phyloP scores from a whole-genome alignment of 2,888 invertebrate genomes.

The Alviniconcha strummeri region DNA sequence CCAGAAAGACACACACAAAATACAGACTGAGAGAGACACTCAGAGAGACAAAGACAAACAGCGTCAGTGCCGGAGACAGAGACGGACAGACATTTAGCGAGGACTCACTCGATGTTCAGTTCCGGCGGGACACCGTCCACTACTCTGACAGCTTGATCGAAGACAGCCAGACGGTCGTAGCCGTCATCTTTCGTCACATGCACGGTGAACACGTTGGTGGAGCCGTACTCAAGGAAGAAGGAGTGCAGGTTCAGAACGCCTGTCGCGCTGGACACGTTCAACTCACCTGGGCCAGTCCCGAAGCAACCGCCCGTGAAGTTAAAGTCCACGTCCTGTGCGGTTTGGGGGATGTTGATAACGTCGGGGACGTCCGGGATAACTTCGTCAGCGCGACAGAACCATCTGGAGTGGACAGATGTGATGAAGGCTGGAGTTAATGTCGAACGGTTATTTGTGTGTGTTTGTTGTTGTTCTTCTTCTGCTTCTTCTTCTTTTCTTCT shows the following conservation, averaged over 20 bases:
- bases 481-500: no score
- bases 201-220: slow-evolving; percentile 50
- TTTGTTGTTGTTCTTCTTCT: no score
- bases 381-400: slow-evolving; percentile 50
- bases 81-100: no score
- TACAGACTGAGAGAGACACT: no score
- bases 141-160: slow-evolving; percentile 48
- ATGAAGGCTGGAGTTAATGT: no score
- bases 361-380: slow-evolving; percentile 31
- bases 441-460: no score
- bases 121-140: slow-evolving; percentile 52
- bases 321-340: slow-evolving; percentile 36
- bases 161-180: slow-evolving; percentile 31
- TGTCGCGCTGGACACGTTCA: slow-evolving; percentile 39
- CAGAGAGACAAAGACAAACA: no score
- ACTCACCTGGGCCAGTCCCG: slow-evolving; percentile 50
- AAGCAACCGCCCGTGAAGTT: slow-evolving; percentile 46
- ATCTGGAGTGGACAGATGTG: slow-evolving; percentile 29
- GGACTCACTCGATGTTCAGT: slow-evolving; percentile 48
- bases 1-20: no score
- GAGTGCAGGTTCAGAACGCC: slow-evolving; percentile 41
- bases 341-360: slow-evolving; percentile 40
- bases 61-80: no score
- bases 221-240: slow-evolving; percentile 41
- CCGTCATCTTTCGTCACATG: slow-evolving; percentile 39